phyloP scores from a whole-genome alignment of 1,140 invertebrate genomes.

The Cephus cinctus region DNA sequence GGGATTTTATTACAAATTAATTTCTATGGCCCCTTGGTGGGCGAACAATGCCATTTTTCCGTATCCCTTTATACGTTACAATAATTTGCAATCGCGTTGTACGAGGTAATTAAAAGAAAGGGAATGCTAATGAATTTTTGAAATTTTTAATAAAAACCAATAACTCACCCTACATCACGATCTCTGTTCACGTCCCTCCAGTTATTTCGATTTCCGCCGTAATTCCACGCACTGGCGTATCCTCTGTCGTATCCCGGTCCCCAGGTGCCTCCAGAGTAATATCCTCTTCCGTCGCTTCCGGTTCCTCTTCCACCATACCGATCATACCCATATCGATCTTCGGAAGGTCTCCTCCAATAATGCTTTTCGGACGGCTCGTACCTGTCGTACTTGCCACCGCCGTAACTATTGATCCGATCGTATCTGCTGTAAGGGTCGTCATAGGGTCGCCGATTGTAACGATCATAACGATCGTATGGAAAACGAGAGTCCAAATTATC shows the following conservation, averaged over 20 bases:
- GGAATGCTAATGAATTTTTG: no score
- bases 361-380: conserved; percentile 39
- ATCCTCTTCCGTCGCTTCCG: conserved; percentile 51
- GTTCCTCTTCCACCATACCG: conserved; percentile 19
- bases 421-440: conserved; percentile 35
- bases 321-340: conserved; percentile 23
- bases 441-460: conserved; percentile 26
- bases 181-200: conserved; percentile 40
- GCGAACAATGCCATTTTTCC: no score
- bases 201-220: conserved; percentile 32
- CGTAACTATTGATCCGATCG: conserved; percentile 34
- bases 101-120: no score
- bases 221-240: conserved; percentile 49
- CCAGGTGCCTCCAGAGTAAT: conserved; percentile 49
- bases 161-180: conserved; percentile 29
- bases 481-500: conserved; percentile 42
- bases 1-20: no score
- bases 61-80: no score
- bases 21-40: no score
- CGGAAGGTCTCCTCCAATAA: conserved; percentile 30
- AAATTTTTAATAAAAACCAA: no score
- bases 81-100: no score
- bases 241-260: conserved; percentile 39
- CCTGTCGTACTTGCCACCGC: conserved; percentile 15
- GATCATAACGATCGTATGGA: conserved; percentile 35